Percentiles rank a stretch among this genome's conserved stretches.
Evolutionary conservation across 1,140 invertebrate genomes (phyloP).

Genomic region (Riptortus pedestris): DNA sequence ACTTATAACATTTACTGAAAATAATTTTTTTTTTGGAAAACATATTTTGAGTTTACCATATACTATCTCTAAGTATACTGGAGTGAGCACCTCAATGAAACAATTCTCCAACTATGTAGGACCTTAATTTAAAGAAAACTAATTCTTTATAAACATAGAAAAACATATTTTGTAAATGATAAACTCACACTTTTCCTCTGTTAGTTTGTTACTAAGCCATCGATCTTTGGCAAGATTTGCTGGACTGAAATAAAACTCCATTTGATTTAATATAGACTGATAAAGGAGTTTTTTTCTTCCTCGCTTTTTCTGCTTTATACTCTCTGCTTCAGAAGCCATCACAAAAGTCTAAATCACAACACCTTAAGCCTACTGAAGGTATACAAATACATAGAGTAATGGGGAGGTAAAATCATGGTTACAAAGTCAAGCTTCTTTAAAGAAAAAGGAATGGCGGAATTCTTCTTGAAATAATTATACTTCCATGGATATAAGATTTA

Average conservation of each 20-base stretch:
- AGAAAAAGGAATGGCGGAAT: too few species aligned
- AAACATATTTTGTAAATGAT: conserved; percentile 9
- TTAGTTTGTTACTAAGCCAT: conserved; percentile 57
- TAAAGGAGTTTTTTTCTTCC: conserved; percentile 56
- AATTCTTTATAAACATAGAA: not conserved
- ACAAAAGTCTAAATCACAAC: not conserved
- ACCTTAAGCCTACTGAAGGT: too few species aligned
- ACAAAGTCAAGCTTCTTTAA: too few species aligned
- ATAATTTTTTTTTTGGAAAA: not conserved
- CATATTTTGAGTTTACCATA: not conserved
- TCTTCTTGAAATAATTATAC: too few species aligned
- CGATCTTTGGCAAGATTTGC: conserved; percentile 77
- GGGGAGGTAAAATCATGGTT: too few species aligned
- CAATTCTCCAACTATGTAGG: not conserved
- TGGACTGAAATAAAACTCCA: conserved; percentile 91
- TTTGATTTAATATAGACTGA: conserved; percentile 60
- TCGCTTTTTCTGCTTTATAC: not conserved
- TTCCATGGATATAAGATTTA: too few species aligned
- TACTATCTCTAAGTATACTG: not conserved
- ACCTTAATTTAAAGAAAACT: not conserved
- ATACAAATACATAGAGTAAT: too few species aligned
- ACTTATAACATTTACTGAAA: too few species aligned
- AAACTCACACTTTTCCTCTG: conserved; percentile 57
- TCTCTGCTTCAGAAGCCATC: too few species aligned
- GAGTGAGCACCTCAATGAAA: not conserved